Evolutionary conservation across 2,888 invertebrate genomes (phyloP).

Genomic region (Abrostola triplasia): DNA sequence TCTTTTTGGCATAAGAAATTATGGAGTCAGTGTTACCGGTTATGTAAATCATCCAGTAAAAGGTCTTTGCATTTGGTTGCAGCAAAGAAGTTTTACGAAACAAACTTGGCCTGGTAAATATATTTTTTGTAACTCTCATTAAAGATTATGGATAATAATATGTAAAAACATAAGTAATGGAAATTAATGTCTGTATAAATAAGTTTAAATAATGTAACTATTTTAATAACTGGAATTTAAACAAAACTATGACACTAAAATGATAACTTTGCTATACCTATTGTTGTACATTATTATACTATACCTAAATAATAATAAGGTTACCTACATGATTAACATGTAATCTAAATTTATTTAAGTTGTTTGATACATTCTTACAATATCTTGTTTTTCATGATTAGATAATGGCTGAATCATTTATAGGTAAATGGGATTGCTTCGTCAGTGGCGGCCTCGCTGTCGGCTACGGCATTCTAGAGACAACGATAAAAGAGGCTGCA

Average conservation of each 20-base stretch:
- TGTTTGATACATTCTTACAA: background rate
- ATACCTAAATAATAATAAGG: too few species aligned
- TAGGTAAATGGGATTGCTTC: constrained; percentile 97
- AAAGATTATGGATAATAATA: too few species aligned
- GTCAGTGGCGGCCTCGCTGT: constrained; percentile 97
- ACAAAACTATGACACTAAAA: too few species aligned
- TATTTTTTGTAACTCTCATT: background rate
- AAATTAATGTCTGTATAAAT: too few species aligned
- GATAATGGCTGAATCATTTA: constrained; percentile 27
- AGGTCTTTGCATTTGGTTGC: constrained; percentile 97
- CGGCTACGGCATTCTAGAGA: constrained; percentile 95
- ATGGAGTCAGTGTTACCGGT: constrained; percentile 98
- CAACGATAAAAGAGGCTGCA: constrained; percentile 97
- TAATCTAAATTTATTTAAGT: too few species aligned
- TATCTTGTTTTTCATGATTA: background rate
- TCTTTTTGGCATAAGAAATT: constrained; percentile 97
- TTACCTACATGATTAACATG: too few species aligned
- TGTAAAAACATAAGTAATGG: too few species aligned
- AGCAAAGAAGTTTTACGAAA: constrained; percentile 96
- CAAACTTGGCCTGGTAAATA: constrained; percentile 96
- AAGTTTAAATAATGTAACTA: too few species aligned
- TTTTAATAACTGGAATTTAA: too few species aligned
- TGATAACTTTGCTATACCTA: too few species aligned
- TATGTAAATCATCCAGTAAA: constrained; percentile 95
- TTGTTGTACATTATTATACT: too few species aligned